These are phyloP conservation scores for Acrocephalus scirpaceus DNA, from an alignment of 2,797 vertebrate genomes.

Conservation along the genomic window DNA sequence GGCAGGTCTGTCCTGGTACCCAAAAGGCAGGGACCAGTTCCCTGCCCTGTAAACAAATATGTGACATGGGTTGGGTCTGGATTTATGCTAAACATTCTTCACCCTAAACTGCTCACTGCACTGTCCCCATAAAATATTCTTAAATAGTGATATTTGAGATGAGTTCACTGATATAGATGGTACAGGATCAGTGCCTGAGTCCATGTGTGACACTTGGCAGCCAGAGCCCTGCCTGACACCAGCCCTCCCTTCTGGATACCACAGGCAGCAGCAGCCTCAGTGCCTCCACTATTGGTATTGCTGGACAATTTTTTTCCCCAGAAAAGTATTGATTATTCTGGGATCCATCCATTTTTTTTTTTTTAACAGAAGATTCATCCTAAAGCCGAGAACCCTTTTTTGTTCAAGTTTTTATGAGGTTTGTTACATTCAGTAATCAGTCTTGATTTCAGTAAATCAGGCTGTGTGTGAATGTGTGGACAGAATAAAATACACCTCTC, in stretches of 20 bases:
- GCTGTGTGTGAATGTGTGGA: background rate
- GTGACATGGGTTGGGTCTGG: background rate
- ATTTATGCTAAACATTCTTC: background rate
- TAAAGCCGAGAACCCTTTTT: background rate
- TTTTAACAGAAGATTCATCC: background rate
- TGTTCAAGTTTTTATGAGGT: background rate
- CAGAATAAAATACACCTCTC: slow-evolving; percentile 13
- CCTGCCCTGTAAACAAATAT: background rate
- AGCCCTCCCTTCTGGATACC: background rate
- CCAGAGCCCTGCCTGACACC: background rate
- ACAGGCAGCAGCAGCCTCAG: background rate
- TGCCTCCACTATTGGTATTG: background rate
- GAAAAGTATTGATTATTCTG: background rate
- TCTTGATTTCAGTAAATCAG: slow-evolving; percentile 8
- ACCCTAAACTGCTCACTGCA: background rate
- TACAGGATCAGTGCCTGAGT: background rate
- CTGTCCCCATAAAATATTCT: background rate
- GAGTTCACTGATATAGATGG: accelerated
- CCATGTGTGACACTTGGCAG: background rate
- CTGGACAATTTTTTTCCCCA: background rate
- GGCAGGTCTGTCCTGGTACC: background rate
- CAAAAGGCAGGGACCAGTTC: background rate
- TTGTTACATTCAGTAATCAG: background rate
- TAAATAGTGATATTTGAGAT: background rate
- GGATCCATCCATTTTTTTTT: background rate